Conservation (phyloP, 1,140 invertebrate species). For the Cylas formicarius region DNA sequence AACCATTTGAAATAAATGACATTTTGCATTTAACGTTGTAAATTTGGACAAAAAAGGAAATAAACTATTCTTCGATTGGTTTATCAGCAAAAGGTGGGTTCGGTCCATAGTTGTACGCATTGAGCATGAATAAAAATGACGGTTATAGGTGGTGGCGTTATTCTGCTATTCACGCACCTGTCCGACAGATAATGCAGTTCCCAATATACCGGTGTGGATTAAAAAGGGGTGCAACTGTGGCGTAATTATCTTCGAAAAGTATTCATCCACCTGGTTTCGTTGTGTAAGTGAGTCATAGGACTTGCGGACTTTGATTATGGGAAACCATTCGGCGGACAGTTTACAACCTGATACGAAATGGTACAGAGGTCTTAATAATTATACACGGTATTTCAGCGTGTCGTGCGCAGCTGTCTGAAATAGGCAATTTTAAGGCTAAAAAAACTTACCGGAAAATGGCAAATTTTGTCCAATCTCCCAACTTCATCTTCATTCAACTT, state of each 20-base stretch:
- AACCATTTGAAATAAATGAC: no score
- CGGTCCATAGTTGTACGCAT: no score
- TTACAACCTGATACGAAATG: conserved; percentile 17
- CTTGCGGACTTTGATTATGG: conserved; percentile 14
- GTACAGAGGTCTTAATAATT: no score
- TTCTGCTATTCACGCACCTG: conserved; percentile 14
- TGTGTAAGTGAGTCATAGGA: conserved; percentile 25
- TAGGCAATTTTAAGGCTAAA: neutral
- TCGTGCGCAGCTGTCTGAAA: neutral
- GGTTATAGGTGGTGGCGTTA: neutral
- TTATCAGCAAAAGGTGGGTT: no score
- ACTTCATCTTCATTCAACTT: no score
- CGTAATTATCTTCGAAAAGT: conserved; percentile 9
- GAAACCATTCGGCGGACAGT: conserved; percentile 7
- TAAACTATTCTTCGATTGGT: no score
- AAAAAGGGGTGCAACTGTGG: conserved; percentile 19
- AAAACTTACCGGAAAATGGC: conserved; percentile 3
- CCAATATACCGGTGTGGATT: conserved; percentile 6
- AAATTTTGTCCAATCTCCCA: no score
- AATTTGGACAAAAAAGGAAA: no score
- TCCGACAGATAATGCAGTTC: conserved; percentile 13
- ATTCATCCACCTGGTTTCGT: conserved; percentile 19
- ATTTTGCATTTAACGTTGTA: no score
- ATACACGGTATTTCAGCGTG: no score
- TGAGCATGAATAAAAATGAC: neutral